Evolutionary conservation across 2,888 invertebrate species (phyloP).

Genomic region (Drosophila tripunctata): DNA sequence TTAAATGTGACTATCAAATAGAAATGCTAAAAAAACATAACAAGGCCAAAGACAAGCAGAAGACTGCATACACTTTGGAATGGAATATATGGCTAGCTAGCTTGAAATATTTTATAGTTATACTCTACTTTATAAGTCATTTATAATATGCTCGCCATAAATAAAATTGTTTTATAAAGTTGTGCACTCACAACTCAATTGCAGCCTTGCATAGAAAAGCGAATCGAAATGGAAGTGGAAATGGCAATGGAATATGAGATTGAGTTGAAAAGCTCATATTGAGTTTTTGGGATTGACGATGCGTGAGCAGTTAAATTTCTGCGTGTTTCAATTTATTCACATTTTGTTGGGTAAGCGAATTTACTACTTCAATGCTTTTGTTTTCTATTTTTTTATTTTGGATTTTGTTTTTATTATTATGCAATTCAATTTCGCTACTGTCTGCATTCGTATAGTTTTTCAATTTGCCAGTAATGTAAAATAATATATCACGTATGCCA

Average conservation of each 20-base stretch:
- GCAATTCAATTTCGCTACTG: slow-evolving; percentile 31
- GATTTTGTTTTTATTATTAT: slow-evolving; percentile 20
- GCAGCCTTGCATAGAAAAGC: neutral
- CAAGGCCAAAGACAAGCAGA: neutral
- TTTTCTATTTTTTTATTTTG: slow-evolving; percentile 15
- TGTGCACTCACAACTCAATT: slow-evolving; percentile 28
- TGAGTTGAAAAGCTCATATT: neutral
- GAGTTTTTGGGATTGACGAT: slow-evolving; percentile 15
- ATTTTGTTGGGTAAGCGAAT: slow-evolving; percentile 24
- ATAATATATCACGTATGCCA: slow-evolving; percentile 64
- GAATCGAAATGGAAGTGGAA: neutral
- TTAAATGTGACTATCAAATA: slow-evolving; percentile 36
- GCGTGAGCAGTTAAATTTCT: slow-evolving; percentile 31
- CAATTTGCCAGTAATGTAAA: slow-evolving; percentile 55
- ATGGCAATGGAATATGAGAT: neutral
- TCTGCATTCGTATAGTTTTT: slow-evolving; percentile 49
- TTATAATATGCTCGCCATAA: neutral
- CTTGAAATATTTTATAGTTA: neutral
- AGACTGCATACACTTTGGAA: too few species aligned
- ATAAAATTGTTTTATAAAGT: slow-evolving; percentile 41
- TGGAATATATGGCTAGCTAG: too few species aligned
- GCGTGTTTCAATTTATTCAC: slow-evolving; percentile 21
- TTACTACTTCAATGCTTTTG: slow-evolving; percentile 21
- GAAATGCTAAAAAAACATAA: slow-evolving; percentile 11
- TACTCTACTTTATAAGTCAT: neutral